A percentile compares a stretch with the other conserved stretches of the same genome.
phyloP scores from a whole-genome alignment of 2,113 vertebrate species.

The Rana temporaria region DNA sequence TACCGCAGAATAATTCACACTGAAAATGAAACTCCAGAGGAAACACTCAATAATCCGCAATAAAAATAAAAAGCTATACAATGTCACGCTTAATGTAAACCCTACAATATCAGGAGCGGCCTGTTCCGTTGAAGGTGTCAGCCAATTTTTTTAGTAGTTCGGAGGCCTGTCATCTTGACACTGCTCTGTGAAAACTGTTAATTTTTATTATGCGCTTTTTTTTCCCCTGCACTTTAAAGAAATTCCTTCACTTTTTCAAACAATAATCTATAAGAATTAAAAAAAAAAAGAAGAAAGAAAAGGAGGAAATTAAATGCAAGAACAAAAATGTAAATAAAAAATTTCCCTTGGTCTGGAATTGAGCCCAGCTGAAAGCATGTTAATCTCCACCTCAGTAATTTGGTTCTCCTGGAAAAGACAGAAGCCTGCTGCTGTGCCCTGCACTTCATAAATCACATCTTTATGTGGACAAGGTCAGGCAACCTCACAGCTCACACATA shows the following conservation, averaged over 20 bases:
- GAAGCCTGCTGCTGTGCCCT: slow-evolving; percentile 98
- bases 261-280: slow-evolving; percentile 52
- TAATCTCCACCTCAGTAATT: slow-evolving; percentile 99
- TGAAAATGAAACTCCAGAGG: not conserved
- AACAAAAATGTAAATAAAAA: slow-evolving; percentile 93
- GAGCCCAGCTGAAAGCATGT: slow-evolving; percentile 93
- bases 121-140: slow-evolving; percentile 3
- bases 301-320: slow-evolving; percentile 90
- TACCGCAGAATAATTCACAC: slow-evolving; percentile 9
- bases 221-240: slow-evolving; percentile 17
- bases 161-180: not conserved
- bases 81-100: not conserved
- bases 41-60: not conserved
- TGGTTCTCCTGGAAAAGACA: slow-evolving; percentile 98
- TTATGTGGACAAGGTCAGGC: slow-evolving; percentile 99
- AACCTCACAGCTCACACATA: slow-evolving; percentile 87
- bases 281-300: slow-evolving; percentile 53
- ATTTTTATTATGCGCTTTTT: slow-evolving; percentile 3
- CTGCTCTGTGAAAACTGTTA: slow-evolving; percentile 3
- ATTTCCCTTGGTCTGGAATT: slow-evolving; percentile 91
- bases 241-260: slow-evolving; percentile 44
- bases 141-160: not conserved
- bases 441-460: slow-evolving; percentile 99
- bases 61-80: not conserved
- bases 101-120: slow-evolving; percentile 14